Base-by-base conservation (phyloP, 37 sponge, comb jelly and placozoan genomes). In the Chondrilla cf. caribensis region DNA sequence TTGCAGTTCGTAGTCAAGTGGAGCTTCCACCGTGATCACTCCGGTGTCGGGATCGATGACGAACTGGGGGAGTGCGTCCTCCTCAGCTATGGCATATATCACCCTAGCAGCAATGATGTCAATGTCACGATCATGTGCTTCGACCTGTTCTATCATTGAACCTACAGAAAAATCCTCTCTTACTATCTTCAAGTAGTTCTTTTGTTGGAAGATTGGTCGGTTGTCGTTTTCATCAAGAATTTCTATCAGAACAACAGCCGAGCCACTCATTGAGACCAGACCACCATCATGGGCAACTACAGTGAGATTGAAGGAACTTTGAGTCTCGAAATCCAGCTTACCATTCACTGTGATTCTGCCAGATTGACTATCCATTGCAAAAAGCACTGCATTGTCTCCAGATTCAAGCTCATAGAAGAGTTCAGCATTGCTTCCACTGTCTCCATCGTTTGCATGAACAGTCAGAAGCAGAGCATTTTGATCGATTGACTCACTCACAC, bases 181-280 rank as follows among this genome's bases (percentile, higher is more conserved):
- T 19, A 82, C 2, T 3, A 47, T 68, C 0, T 3, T 58, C 0
- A 25, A 1, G 44, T 87, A 89, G 32, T n/a, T 24, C 7, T 58
- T 58, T 15, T 37, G 24, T 0, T 35, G 32, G 42, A 92, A 92
- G 8, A 26, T 38, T 28, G 93, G 87, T 2, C 47, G 21, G 54
- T 92, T 70, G 60, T 92, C 90, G 37, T 86, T 83, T 7, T 51
- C 84, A 70, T 92, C 90, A 3, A 44, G n/a, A 17, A 92, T 84
- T 0, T 29, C 75, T 0, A 92, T 68, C 1, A 68, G 36, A 6
- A 91, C 38, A 6, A 15, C 29, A 2, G 77, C 83, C 1, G 71
- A 79, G 54, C 60, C 87, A 24, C 24, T 33, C 35, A 21, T 43
- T 2, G 70, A 22, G 0, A 81, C 85, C 11, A 62, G 38, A 0